Evolutionary conservation across 2,797 vertebrate species (phyloP), one percentile per base, ranked within the genome.

Genomic region (Rhinogobio ventralis): DNA sequence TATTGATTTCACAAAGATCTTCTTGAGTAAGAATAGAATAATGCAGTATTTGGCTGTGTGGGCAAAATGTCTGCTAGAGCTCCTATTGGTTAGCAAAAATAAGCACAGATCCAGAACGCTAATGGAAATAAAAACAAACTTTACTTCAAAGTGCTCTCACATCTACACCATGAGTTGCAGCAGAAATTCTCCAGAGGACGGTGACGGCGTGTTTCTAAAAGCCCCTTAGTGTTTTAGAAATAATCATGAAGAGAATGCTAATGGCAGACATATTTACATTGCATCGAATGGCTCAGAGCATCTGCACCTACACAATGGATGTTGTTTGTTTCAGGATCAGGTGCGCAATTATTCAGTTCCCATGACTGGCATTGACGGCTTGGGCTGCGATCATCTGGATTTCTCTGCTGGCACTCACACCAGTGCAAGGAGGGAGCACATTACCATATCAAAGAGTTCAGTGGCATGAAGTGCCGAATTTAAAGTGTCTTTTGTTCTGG

Each of bases 361-460:
- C 86, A 67, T 30, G 51, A 68, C 84, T 53, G 79, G 33, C 82
- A 30, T 83, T 85, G 85, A 86, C 15, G 86, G 71, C 66, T 78
- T 33, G 45, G 79, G 42, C 60, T 60, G 53, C 79, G 66, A 85
- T 83, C 80, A 55, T 82, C 20, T 57, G 73, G 79, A 71, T 87
- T 86, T 84, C 90, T 92, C 94, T 91, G 92, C 90, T 93, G 90
- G 91, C 89, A 88, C 88, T 88, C 89, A 88, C 91, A 89, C 78
- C 89, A 90, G 94, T 95, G 94, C 94, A 95, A 93, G 89, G 92
- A 94, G 94, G 93, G 94, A 94, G 92, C 91, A 92, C 94, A 96
- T 96, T 95, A 93, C 88, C 95, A 96, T 95, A 95, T 96, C 95
- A 95, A 95, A 96, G 94, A 91, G 85, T 86, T 89, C 89, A 17